Percentiles rank a stretch among this genome's conserved stretches.
phyloP scores from a whole-genome alignment of 2,113 vertebrate species.

The Tylochromis polylepis region DNA sequence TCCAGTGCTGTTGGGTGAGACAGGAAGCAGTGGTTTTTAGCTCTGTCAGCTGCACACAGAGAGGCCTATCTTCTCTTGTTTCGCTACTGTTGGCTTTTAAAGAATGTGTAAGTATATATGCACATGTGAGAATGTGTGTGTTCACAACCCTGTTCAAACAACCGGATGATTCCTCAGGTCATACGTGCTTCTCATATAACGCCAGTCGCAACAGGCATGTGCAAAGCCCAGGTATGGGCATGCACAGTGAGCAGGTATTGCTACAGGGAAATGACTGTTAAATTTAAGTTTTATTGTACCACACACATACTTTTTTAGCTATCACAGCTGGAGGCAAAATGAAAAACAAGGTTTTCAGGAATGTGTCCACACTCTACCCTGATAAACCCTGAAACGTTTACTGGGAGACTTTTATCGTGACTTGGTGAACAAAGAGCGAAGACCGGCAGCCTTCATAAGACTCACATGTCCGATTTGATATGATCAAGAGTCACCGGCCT shows the following conservation, averaged over 20 bases:
- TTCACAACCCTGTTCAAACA: slow-evolving; percentile 10
- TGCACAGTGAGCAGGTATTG: slow-evolving; percentile 43
- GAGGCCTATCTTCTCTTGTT: slow-evolving; percentile 58
- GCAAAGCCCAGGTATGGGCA: slow-evolving; percentile 50
- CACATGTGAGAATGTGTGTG: not conserved
- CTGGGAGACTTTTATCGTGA: not conserved
- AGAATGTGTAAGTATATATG: slow-evolving; percentile 22
- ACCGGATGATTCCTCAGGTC: slow-evolving; percentile 48
- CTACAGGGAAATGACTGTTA: slow-evolving; percentile 36
- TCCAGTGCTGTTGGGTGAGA: slow-evolving; percentile 45
- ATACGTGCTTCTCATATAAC: slow-evolving; percentile 34
- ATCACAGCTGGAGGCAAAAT: slow-evolving; percentile 25
- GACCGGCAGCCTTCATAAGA: slow-evolving; percentile 4
- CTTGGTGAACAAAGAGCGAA: not conserved
- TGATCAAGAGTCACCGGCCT: slow-evolving; percentile 34
- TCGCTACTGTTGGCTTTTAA: slow-evolving; percentile 62
- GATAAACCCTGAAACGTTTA: slow-evolving; percentile 25
- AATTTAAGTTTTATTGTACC: slow-evolving; percentile 43
- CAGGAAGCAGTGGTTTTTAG: slow-evolving; percentile 56
- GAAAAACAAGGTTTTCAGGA: slow-evolving; percentile 19
- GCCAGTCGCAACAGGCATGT: slow-evolving; percentile 59
- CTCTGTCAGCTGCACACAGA: slow-evolving; percentile 53
- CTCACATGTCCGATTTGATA: slow-evolving; percentile 23
- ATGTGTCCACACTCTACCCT: slow-evolving; percentile 17
- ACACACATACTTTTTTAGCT: slow-evolving; percentile 17